These are phyloP conservation scores for Sebastes taczanowskii DNA, from an alignment of 2,797 vertebrate genomes.

Conservation along the genomic window DNA sequence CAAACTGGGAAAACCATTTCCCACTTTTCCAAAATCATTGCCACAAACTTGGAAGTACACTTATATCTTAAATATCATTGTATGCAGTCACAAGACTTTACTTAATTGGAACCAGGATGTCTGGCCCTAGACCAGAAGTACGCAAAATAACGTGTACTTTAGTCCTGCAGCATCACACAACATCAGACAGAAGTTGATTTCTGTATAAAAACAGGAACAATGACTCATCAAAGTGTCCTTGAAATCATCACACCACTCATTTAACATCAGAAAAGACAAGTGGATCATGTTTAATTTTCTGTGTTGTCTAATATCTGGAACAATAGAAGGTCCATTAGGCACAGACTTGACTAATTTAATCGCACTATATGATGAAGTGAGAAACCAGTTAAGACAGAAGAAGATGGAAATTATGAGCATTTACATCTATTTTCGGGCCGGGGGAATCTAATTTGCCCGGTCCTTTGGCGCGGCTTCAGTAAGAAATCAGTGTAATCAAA, in stretches of 20 bases:
- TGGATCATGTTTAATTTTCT: slow-evolving; percentile 25
- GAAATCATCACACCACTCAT: not conserved
- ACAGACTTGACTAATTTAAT: slow-evolving; percentile 51
- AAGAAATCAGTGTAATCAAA: slow-evolving; percentile 25
- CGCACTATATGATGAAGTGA: slow-evolving; percentile 37
- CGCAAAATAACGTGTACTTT: not conserved
- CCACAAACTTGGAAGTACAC: not conserved
- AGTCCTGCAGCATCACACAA: not conserved
- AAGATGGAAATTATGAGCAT: slow-evolving; percentile 21
- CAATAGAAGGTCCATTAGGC: slow-evolving; percentile 53
- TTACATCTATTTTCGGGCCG: slow-evolving; percentile 23
- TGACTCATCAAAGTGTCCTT: not conserved
- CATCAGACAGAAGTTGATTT: not conserved
- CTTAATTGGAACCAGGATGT: not conserved
- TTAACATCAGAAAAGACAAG: slow-evolving; percentile 15
- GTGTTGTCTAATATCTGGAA: slow-evolving; percentile 49
- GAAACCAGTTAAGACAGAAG: slow-evolving; percentile 30
- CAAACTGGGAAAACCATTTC: not conserved
- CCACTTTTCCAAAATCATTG: not conserved
- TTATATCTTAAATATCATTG: not conserved
- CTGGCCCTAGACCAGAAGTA: not conserved
- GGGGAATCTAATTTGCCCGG: slow-evolving; percentile 16
- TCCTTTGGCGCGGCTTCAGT: not conserved
- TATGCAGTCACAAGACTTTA: not conserved
- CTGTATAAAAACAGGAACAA: not conserved